Conservation (phyloP, 2,888 invertebrate species). For the Drosophila atripex region DNA sequence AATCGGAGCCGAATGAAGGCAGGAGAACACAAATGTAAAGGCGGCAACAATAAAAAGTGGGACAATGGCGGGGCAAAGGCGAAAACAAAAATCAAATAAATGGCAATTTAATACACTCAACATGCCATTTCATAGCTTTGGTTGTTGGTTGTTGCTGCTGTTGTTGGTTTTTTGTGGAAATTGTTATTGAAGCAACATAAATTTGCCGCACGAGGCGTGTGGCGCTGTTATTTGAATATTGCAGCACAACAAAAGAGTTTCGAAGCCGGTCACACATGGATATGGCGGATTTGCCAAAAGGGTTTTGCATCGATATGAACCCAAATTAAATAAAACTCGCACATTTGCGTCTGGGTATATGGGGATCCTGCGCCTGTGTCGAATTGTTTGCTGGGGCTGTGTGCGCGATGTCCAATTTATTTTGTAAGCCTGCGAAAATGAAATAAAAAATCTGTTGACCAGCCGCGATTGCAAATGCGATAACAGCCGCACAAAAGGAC, state of each 20-base stretch:
- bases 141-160: slow-evolving; percentile 40
- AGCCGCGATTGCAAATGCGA: slow-evolving; percentile 58
- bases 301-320: slow-evolving; percentile 55
- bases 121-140: slow-evolving; percentile 60
- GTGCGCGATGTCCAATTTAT: slow-evolving; percentile 48
- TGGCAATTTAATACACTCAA: slow-evolving; percentile 78
- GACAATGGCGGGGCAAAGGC: slow-evolving; percentile 32
- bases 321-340: slow-evolving; percentile 68
- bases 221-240: slow-evolving; percentile 63
- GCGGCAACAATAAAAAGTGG: slow-evolving; percentile 42
- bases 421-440: slow-evolving; percentile 51
- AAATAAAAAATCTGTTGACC: slow-evolving; percentile 66
- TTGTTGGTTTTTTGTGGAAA: slow-evolving; percentile 61
- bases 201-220: slow-evolving; percentile 66
- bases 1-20: slow-evolving; percentile 8
- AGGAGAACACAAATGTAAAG: slow-evolving; percentile 21
- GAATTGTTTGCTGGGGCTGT: slow-evolving; percentile 18
- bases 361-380: slow-evolving; percentile 3
- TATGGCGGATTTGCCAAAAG: slow-evolving; percentile 65
- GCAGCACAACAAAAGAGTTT: slow-evolving; percentile 31
- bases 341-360: slow-evolving; percentile 17
- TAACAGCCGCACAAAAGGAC: slow-evolving; percentile 49
- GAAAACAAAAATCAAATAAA: slow-evolving; percentile 74
- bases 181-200: slow-evolving; percentile 76
- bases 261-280: slow-evolving; percentile 28